Conservation (phyloP, 1,140 invertebrate species). For the Harlomillsia oculata region DNA sequence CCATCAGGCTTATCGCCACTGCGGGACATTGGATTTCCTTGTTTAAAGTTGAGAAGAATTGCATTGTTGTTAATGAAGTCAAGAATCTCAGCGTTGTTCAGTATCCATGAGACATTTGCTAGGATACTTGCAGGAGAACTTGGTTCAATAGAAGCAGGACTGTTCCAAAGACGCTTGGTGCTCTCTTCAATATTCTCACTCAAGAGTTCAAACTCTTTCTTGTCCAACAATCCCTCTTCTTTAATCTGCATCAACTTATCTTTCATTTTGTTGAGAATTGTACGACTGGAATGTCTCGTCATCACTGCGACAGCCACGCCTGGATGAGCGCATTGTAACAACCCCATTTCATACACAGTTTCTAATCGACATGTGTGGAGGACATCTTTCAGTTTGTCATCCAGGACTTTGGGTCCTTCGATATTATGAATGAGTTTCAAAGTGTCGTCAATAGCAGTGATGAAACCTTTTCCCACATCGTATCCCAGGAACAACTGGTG, state of each 20-base stretch:
- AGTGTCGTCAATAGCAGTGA: constrained; percentile 49
- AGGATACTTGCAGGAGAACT: constrained; percentile 11
- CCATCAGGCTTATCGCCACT: constrained; percentile 36
- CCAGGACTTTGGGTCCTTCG: constrained; percentile 39
- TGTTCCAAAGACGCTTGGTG: constrained; percentile 25
- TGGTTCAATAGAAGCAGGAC: constrained; percentile 13
- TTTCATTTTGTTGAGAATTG: constrained; percentile 42
- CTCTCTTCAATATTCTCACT: constrained; percentile 18
- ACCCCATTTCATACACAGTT: constrained; percentile 28
- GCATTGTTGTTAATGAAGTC: constrained; percentile 35
- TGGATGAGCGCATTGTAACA: constrained; percentile 42
- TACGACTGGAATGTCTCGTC: constrained; percentile 43
- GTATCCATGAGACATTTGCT: constrained; percentile 22
- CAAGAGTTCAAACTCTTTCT: constrained; percentile 13
- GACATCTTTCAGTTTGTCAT: constrained; percentile 13
- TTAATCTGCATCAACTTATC: constrained; percentile 40
- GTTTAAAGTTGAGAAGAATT: constrained; percentile 37
- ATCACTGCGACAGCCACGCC: constrained; percentile 44
- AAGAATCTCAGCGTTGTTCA: constrained; percentile 17
- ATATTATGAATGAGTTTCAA: constrained; percentile 48
- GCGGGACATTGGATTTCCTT: constrained; percentile 37
- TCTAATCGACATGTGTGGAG: constrained; percentile 20
- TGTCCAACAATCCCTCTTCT: constrained; percentile 36
- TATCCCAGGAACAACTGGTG: constrained; percentile 28
- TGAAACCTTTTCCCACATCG: constrained; percentile 44